Conservation (phyloP, 2,797 vertebrate species). For the Enteromius paludinosus region DNA sequence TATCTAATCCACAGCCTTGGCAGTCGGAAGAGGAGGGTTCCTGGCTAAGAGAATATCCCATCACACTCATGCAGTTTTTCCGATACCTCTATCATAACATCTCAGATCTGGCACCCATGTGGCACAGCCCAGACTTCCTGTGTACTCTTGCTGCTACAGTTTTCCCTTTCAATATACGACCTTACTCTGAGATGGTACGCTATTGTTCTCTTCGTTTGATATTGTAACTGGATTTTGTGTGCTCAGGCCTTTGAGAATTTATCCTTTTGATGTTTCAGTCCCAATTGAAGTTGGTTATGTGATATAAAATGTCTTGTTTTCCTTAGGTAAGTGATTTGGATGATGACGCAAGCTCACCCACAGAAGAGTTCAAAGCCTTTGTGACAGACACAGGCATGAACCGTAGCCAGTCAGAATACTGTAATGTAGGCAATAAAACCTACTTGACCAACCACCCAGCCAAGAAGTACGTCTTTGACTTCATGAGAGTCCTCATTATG, state of each 20-base stretch:
- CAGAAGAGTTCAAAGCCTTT: constrained; percentile 96
- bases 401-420: constrained; percentile 97
- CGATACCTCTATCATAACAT: constrained; percentile 97
- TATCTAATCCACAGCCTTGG: constrained; percentile 85
- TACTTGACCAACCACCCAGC: constrained; percentile 97
- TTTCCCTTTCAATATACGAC: constrained; percentile 97
- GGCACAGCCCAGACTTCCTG: constrained; percentile 97
- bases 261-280: background rate
- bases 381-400: constrained; percentile 95
- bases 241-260: background rate
- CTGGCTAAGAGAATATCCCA: constrained; percentile 96
- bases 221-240: background rate
- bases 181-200: constrained; percentile 96
- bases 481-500: constrained; percentile 97
- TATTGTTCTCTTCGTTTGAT: background rate
- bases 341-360: constrained; percentile 93
- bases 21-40: constrained; percentile 98
- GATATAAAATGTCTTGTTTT: background rate
- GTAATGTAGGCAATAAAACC: constrained; percentile 95
- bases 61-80: constrained; percentile 99
- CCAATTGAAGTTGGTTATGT: background rate
- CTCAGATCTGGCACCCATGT: constrained; percentile 90
- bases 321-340: constrained; percentile 91
- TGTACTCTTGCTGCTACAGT: constrained; percentile 92
- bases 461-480: constrained; percentile 98